Evolutionary conservation across 2,888 invertebrate species (phyloP), one percentile per base, ranked within the genome.

Genomic region (Phorcus lineatus): DNA sequence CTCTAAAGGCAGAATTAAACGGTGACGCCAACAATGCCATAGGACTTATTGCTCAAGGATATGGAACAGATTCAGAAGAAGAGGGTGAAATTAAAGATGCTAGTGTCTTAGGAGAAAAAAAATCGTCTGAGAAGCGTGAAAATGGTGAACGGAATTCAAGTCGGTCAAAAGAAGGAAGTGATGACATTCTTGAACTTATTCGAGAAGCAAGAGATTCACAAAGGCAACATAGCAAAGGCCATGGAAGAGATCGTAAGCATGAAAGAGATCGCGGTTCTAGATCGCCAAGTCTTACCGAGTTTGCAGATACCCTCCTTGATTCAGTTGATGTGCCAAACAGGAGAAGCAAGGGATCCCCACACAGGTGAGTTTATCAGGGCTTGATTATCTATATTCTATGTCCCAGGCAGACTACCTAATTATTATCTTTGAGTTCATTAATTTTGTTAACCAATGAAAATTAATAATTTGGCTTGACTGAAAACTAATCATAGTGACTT

Each of bases 71-170:
- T n/a, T 91, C 91, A 0, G 92, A 91, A 80, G 92, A 92, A 80
- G 92, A 92, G 74, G 92, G 91, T 4, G 92, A 92, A 79, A 88
- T 92, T 9, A 91, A 91, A 62, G 87, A 90, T 83, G 22, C 28
- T 16, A 78, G 54, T 47, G 36, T 47, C 16, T n/a, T 31, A n/a
- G 74, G 74, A n/a, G 74, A 79, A 22, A 9, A n/a, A 40, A 22
- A 55, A 24, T 52, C 67, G n/a, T 22, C 36, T 3, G 57, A 36
- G 4, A 47, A 52, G 28, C 40, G 52, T 16, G 47, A 52, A 54
- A 55, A 53, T 11, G 9, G 31, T 28, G 77, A 55, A 13, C 28
- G 31, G 2, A 22, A 28, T 31, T 55, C 53, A 9, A 57, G 28
- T 19, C 28, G 40, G 52, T 6, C 40, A 24, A 47, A 13, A 47